A percentile compares a stretch with the other conserved stretches of the same genome.
phyloP scores from a whole-genome alignment of 1,140 invertebrate species.

The Laodelphax striatellus region DNA sequence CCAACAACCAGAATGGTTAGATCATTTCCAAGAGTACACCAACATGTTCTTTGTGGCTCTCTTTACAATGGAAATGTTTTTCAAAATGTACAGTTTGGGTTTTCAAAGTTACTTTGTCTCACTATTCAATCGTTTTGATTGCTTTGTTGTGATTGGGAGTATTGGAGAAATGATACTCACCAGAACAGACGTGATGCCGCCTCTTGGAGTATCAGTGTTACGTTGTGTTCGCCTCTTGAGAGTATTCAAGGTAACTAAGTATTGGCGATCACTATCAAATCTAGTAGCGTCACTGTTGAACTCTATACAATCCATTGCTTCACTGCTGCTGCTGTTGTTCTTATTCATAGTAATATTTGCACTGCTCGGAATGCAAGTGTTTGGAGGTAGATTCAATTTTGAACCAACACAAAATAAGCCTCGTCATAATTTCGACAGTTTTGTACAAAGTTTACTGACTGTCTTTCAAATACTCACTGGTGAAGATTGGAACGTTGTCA shows the following conservation, averaged over 20 bases:
- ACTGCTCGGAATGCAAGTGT: conserved; percentile 93
- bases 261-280: conserved; percentile 96
- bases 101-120: conserved; percentile 97
- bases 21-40: conserved; percentile 91
- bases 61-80: conserved; percentile 96
- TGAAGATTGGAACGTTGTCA: conserved; percentile 99
- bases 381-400: conserved; percentile 93
- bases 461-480: conserved; percentile 99
- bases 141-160: conserved; percentile 93
- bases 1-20: conserved; percentile 83
- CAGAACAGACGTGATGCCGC: conserved; percentile 74
- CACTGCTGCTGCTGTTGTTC: conserved; percentile 90
- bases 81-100: conserved; percentile 99
- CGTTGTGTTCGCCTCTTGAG: conserved; percentile 89
- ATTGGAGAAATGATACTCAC: conserved; percentile 89
- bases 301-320: conserved; percentile 97
- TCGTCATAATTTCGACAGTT: conserved; percentile 94
- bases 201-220: conserved; percentile 87
- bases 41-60: conserved; percentile 97
- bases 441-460: conserved; percentile 94
- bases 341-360: conserved; percentile 99
- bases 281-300: conserved; percentile 95
- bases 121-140: conserved; percentile 92
- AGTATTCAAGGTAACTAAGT: conserved; percentile 97
- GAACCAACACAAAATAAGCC: conserved; percentile 67